Evolutionary conservation across 2,113 vertebrate genomes (phyloP).

Genomic region (Antechinus stuartii): DNA sequence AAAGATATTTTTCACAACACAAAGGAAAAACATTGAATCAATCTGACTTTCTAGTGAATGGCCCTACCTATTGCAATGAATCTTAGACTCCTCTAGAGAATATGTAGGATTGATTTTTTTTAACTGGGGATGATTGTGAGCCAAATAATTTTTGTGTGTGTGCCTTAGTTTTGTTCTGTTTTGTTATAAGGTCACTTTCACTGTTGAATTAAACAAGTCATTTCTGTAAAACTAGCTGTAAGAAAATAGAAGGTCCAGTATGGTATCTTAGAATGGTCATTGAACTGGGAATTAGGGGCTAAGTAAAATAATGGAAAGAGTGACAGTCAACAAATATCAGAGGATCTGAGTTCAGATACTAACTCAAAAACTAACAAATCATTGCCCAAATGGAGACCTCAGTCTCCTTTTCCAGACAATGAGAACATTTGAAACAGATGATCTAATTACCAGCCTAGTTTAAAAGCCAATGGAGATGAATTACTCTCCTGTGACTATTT

Average conservation of each 20-base stretch:
- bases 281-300: not conserved
- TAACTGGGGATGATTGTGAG: not conserved
- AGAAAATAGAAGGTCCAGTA: not conserved
- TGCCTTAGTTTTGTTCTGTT: not conserved
- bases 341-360: not conserved
- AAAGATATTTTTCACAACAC: slow-evolving; percentile 14
- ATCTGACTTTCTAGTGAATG: not conserved
- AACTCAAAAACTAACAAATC: not conserved
- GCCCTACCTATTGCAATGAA: not conserved
- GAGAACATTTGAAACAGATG: not conserved
- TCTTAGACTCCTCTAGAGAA: not conserved
- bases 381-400: not conserved
- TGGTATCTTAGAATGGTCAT: not conserved
- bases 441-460: not conserved
- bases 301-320: not conserved
- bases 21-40: not conserved
- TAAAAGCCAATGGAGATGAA: not conserved
- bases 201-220: not conserved
- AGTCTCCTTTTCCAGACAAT: not conserved
- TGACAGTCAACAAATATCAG: not conserved
- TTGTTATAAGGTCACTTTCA: not conserved
- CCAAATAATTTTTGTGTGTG: not conserved
- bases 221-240: slow-evolving; percentile 21
- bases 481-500: not conserved
- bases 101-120: not conserved